phyloP scores from a whole-genome alignment of 2,113 vertebrate species.

The Macquaria australasica region DNA sequence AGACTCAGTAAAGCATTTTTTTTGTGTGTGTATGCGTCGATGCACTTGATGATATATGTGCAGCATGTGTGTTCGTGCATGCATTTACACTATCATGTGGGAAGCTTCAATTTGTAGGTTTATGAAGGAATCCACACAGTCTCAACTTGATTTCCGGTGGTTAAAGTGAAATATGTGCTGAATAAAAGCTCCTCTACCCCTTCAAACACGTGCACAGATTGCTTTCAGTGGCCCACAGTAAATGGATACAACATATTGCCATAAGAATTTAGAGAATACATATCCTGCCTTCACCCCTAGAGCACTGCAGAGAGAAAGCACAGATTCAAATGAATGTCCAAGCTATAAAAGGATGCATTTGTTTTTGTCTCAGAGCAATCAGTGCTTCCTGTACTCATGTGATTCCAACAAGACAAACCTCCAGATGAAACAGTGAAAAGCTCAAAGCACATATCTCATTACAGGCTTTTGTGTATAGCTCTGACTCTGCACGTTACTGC shows the following conservation, averaged over 20 bases:
- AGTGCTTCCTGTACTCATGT: conserved; percentile 35
- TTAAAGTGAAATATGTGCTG: conserved; percentile 47
- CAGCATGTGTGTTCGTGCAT: background rate
- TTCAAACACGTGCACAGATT: conserved; percentile 37
- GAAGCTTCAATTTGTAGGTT: conserved; percentile 31
- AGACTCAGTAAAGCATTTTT: background rate
- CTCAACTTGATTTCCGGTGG: conserved; percentile 12
- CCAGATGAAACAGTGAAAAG: conserved; percentile 43
- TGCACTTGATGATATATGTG: conserved; percentile 29
- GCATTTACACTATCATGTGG: background rate
- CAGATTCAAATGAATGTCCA: conserved; percentile 57
- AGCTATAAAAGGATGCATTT: conserved; percentile 55
- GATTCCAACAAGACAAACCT: conserved; percentile 56
- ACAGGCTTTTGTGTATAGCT: conserved; percentile 72
- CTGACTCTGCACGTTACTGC: conserved; percentile 34
- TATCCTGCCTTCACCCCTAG: conserved; percentile 22
- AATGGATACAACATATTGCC: conserved; percentile 34
- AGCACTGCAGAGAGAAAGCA: conserved; percentile 31
- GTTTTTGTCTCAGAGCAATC: conserved; percentile 67
- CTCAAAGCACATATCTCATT: conserved; percentile 77
- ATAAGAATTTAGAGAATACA: conserved; percentile 39
- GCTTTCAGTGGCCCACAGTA: conserved; percentile 34
- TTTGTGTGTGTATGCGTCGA: background rate
- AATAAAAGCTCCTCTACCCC: conserved; percentile 22
- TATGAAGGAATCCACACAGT: conserved; percentile 21